These are phyloP conservation scores for Aculops lycopersici DNA, from an alignment of 1,140 invertebrate genomes.

Conservation along the genomic window DNA sequence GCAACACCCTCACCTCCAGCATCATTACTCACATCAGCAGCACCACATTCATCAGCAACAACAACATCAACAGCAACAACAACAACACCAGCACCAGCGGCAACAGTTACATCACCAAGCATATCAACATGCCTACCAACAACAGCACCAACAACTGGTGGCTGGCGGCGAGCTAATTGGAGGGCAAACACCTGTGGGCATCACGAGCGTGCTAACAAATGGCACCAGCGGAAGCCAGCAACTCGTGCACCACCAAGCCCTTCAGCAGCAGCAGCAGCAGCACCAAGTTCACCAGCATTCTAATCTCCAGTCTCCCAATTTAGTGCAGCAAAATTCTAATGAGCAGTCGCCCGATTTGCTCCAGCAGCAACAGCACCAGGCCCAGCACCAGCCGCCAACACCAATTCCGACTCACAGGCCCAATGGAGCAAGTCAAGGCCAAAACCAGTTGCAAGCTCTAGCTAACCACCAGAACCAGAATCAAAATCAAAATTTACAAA, in stretches of 20 bases:
- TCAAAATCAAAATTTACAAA: slow-evolving; percentile 4
- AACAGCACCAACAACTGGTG: neutral
- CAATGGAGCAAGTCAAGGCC: neutral
- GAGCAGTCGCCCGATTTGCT: no score
- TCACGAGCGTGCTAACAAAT: neutral
- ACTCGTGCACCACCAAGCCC: no score
- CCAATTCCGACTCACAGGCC: neutral
- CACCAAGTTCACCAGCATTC: no score
- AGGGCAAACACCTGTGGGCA: neutral
- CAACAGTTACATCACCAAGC: neutral
- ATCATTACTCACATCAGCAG: neutral
- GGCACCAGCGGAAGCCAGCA: neutral
- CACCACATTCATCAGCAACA: neutral
- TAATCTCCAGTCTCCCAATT: no score
- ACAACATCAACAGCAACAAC: neutral
- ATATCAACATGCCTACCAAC: neutral
- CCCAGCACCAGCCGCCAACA: neutral
- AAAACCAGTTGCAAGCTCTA: no score
- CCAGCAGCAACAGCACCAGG: slow-evolving; percentile 1
- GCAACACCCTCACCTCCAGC: no score
- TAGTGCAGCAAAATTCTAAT: no score
- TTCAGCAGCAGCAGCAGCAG: no score
- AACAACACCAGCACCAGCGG: neutral
- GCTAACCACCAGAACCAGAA: slow-evolving; percentile 2
- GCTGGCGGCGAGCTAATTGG: neutral